phyloP scores from a whole-genome alignment of 2,797 vertebrate species.

The Mormyrus hasselquistii region DNA sequence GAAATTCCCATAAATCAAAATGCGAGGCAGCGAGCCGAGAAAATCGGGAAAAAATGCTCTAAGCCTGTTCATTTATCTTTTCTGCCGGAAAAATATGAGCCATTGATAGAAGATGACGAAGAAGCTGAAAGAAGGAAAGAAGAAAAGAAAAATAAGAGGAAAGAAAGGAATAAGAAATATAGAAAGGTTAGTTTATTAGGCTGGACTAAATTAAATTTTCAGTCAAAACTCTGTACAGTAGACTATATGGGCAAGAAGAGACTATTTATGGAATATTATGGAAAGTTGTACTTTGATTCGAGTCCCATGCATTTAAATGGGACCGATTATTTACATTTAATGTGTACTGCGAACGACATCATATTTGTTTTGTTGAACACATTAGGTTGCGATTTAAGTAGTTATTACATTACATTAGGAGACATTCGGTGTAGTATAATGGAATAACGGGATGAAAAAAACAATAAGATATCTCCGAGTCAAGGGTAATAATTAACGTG shows the following conservation, averaged over 20 bases:
- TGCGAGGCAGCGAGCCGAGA: background rate
- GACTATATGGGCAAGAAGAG: background rate
- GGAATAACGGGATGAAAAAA: background rate
- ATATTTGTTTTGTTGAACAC: background rate
- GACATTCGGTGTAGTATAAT: background rate
- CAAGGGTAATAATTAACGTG: background rate
- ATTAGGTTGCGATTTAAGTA: background rate
- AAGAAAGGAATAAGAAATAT: slow-evolving; percentile 71
- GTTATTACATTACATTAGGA: background rate
- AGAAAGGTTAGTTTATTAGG: slow-evolving; percentile 67
- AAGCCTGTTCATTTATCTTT: slow-evolving; percentile 56
- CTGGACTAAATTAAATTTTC: background rate
- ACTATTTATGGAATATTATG: background rate
- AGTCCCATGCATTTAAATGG: background rate
- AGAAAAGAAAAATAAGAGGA: slow-evolving; percentile 56
- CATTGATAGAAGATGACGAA: slow-evolving; percentile 48
- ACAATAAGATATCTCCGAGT: background rate
- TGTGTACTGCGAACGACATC: background rate
- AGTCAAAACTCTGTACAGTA: background rate
- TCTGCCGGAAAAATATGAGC: slow-evolving; percentile 64
- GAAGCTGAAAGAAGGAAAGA: slow-evolving; percentile 36
- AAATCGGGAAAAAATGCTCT: slow-evolving; percentile 25
- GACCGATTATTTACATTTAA: background rate
- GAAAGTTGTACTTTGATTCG: too few species aligned
- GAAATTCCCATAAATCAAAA: background rate